Evolutionary conservation across 2,113 vertebrate species (phyloP).

Genomic region (Tenebrosternarchus preto): DNA sequence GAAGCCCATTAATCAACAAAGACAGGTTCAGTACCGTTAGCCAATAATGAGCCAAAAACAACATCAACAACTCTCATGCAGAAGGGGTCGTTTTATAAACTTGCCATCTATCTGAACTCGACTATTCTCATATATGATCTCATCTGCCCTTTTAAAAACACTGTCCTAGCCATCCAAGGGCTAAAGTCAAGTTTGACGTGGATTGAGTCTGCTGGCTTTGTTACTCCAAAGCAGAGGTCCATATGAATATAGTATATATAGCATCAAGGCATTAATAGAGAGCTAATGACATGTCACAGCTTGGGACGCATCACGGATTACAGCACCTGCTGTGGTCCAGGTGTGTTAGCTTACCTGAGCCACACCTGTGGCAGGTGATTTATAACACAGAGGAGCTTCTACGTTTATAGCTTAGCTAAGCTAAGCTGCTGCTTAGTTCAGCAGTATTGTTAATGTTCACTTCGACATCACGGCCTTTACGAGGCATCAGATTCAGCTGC

Average conservation of each 20-base stretch:
- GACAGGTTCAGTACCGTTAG: constrained; percentile 34
- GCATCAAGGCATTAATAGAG: background rate
- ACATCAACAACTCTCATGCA: background rate
- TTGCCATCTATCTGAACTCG: background rate
- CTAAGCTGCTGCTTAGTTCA: background rate
- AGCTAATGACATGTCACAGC: constrained; percentile 4
- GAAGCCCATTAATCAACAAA: constrained; percentile 45
- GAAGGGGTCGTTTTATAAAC: background rate
- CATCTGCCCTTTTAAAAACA: background rate
- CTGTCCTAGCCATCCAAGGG: background rate
- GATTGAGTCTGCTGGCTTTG: background rate
- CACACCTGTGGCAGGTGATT: constrained; percentile 44
- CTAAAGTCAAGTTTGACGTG: background rate
- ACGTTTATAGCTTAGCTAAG: constrained; percentile 15
- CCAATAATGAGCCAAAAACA: constrained; percentile 41
- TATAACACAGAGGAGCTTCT: constrained; percentile 18
- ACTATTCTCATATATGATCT: background rate
- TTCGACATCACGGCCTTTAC: constrained; percentile 8
- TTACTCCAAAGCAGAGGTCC: too few species aligned
- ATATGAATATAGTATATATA: background rate
- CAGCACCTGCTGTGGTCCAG: constrained; percentile 33
- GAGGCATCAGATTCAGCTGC: background rate
- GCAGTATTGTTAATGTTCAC: constrained; percentile 4
- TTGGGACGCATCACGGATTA: constrained; percentile 8
- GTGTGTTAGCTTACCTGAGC: constrained; percentile 37